Base-by-base conservation (phyloP, 2,888 invertebrate genomes). In the Lysandra coridon region DNA sequence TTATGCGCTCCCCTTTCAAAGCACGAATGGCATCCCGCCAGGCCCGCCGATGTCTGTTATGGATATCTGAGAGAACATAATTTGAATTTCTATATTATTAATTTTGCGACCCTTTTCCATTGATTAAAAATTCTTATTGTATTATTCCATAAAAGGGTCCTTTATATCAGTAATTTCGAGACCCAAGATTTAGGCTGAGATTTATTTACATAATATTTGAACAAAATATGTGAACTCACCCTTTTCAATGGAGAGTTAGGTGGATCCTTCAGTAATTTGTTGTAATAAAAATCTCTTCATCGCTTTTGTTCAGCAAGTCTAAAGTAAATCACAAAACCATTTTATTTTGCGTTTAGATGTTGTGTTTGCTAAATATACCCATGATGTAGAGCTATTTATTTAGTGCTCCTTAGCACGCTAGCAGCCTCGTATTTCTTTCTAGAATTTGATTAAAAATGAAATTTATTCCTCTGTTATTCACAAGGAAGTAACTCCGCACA, bases 71-170 rank as follows among this genome's bases (percentile, higher is more conserved):
- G 30, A 89, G 88, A 89, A 90, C 88, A 87, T 88, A 90, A 90
- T 91, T 91, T 88, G 86, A 89, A 91, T 92, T 89, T 91, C 88
- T 89, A 90, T 79, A 37, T 37, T 37, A 79, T 60, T 73, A 74
- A 60, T 44, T 74, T 40, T 60, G 74, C 74, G 79, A 74, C 60
- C 79, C 74, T 53, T 53, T 75, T 76, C 30, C 53, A 76, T 49
- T 75, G 76, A 76, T 76, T 76, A 76, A 53, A 76, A 30, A 75
- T 76, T 57, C 17, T 76, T 33, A 76, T 44, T 75, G 23, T 44
- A 75, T 75, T 76, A 57, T 76, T 33, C 49, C 14, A 69, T 33
- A 69, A 69, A 33, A 69, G 33, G 69, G 69, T 33, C 33, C 69
- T 33, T 69, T 69, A 37, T 69, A 69, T 69, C 33, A 69, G 69